Base-by-base conservation (phyloP, 1,140 invertebrate species). In the Drosophila simulans region DNA sequence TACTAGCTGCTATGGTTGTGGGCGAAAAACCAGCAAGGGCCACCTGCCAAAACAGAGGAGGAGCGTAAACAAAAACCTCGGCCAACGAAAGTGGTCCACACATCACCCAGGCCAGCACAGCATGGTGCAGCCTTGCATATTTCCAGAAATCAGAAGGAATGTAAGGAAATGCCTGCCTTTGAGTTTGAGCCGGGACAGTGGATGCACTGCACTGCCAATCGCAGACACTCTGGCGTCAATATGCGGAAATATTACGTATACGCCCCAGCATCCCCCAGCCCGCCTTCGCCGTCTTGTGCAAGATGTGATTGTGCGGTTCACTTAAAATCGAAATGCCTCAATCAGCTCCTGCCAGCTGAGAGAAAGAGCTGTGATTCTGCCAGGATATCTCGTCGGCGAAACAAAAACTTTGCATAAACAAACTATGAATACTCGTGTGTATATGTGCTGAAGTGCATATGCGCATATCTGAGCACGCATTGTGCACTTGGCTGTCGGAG, bases 341-440 rank as follows among this genome's bases (percentile, higher is more conserved):
- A 80, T 71, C 59, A 56, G 55, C 46, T 57, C 20, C 49, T 42
- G 37, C 8, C 55, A 27, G 49, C 31, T 37, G 53, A 39, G 13
- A 17, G n/a, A 25, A n/a, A 8, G 27, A 4, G 17, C 54, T 13
- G 22, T 35, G 25, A 42, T 48, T 60, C 46, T 5, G 10, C 20
- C 13, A 27, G 46, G 22, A 48, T 20, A 11, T 42, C 17, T 35
- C 7, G 25, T 3, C 13, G 11, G 42, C 22, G 45, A 57, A 52
- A 40, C 40, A 62, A 79, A 54, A 58, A 60, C 72, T 72, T 77
- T 71, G 17, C 63, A 80, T 59, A 83, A 65, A 51, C 63, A 69
- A 73, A 68, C 37, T 55, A 46, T 68, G 63, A 55, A 68, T 54
- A 54, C 37, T 20, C 31, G 22, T 46, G 22, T 54, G 46, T 37